Conservation (phyloP, 2,797 vertebrate genomes). For the Otolemur crassicaudatus region DNA sequence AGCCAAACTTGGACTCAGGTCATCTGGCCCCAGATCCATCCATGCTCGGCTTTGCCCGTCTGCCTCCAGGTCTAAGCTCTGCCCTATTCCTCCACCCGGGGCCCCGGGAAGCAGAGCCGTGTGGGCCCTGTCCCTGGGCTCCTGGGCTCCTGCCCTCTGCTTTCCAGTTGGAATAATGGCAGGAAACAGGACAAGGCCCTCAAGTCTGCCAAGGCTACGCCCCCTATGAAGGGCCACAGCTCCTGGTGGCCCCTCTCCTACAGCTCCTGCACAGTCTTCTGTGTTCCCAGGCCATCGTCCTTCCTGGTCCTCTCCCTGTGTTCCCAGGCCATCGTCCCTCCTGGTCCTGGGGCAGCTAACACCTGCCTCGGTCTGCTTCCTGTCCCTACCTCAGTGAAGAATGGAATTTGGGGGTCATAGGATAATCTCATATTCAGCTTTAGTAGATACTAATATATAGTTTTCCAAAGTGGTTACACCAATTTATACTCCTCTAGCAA, state of each 20-base stretch:
- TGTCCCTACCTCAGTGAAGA: not conserved
- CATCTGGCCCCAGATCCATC: not conserved
- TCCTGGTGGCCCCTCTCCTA: not conserved
- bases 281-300: not conserved
- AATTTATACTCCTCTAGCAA: not conserved
- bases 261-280: not conserved
- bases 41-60: not conserved
- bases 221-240: not conserved
- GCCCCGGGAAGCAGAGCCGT: not conserved
- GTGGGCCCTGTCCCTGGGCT: not conserved
- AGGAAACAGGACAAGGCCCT: not conserved
- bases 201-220: not conserved
- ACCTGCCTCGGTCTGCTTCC: not conserved
- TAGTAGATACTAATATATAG: not conserved
- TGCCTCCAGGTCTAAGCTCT: not conserved
- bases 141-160: not conserved
- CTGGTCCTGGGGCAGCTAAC: not conserved
- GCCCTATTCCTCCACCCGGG: not conserved
- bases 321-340: not conserved
- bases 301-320: not conserved
- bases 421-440: not conserved
- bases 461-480: not conserved
- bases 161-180: not conserved
- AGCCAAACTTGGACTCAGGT: not conserved
- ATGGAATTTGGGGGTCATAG: not conserved